A percentile compares a stretch with the other conserved stretches of the same genome.
Conservation (phyloP, 2,888 invertebrate genomes). For the Nipponacmea schrenckii region DNA sequence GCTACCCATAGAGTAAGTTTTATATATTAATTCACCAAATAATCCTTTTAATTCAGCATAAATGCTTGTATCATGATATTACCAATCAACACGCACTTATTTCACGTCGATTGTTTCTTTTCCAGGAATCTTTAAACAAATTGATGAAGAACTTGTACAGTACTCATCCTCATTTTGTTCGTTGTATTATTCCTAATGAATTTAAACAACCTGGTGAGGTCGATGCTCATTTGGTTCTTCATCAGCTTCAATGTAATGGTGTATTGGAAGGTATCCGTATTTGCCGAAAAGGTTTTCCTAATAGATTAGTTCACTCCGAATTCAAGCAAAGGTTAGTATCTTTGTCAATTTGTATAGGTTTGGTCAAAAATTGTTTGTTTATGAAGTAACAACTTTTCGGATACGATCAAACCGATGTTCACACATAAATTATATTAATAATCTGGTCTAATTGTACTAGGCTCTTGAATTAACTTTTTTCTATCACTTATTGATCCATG, state of each 20-base stretch:
- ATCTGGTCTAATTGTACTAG: too few relatives aligned
- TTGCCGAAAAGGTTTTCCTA: slow-evolving; percentile 98
- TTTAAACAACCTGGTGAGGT: slow-evolving; percentile 78
- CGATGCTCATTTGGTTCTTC: slow-evolving; percentile 98
- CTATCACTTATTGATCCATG: too few relatives aligned
- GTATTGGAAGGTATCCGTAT: slow-evolving; percentile 99
- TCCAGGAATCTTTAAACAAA: slow-evolving; percentile 80
- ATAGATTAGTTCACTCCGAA: slow-evolving; percentile 98
- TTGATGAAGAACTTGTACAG: slow-evolving; percentile 75
- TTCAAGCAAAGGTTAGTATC: slow-evolving; percentile 99
- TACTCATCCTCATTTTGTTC: slow-evolving; percentile 71
- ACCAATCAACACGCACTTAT: too few relatives aligned
- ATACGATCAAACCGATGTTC: too few relatives aligned
- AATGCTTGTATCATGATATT: too few relatives aligned
- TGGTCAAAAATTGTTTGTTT: too few relatives aligned
- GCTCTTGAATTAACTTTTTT: too few relatives aligned
- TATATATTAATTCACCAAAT: neutral
- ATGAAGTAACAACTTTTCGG: too few relatives aligned
- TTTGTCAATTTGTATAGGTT: too few relatives aligned
- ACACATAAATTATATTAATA: too few relatives aligned
- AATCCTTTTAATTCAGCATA: too few relatives aligned
- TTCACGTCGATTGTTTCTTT: neutral
- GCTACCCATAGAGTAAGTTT: slow-evolving; percentile 88
- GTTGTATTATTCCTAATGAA: slow-evolving; percentile 99
- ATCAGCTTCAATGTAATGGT: slow-evolving; percentile 99